phyloP scores from a whole-genome alignment of 1,140 invertebrate species.

The Cherax quadricarinatus region DNA sequence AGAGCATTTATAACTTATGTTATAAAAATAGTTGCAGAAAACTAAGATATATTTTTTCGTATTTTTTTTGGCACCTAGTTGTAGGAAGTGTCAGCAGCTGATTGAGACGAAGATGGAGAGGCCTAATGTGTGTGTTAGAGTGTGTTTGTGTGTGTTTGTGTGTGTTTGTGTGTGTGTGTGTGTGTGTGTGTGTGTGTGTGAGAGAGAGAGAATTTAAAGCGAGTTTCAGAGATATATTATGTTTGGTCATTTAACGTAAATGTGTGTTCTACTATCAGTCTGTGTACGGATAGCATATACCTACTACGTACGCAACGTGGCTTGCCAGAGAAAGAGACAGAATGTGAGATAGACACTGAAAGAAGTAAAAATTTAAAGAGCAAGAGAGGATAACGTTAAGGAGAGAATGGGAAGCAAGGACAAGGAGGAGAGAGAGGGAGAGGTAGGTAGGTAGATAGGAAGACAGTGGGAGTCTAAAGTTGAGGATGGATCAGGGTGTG shows the following conservation, averaged over 20 bases:
- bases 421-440: background rate
- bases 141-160: conserved; percentile 25
- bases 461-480: background rate
- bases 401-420: too few relatives aligned
- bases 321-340: too few relatives aligned
- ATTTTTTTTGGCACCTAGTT: conserved; percentile 32
- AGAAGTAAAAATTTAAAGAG: background rate
- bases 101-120: background rate
- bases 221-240: too few relatives aligned
- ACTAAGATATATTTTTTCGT: conserved; percentile 32
- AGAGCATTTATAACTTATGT: conserved; percentile 16
- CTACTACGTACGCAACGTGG: too few relatives aligned
- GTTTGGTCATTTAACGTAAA: too few relatives aligned
- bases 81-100: background rate
- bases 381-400: too few relatives aligned
- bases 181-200: background rate
- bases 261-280: too few relatives aligned
- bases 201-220: too few relatives aligned
- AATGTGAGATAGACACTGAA: too few relatives aligned
- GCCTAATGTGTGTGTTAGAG: too few relatives aligned
- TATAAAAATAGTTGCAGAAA: conserved; percentile 54
- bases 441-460: too few relatives aligned
- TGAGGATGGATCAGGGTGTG: background rate
- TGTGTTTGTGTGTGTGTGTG: background rate
- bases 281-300: too few relatives aligned